phyloP scores from a whole-genome alignment of 1,140 invertebrate species.

The Calycopis cecrops region DNA sequence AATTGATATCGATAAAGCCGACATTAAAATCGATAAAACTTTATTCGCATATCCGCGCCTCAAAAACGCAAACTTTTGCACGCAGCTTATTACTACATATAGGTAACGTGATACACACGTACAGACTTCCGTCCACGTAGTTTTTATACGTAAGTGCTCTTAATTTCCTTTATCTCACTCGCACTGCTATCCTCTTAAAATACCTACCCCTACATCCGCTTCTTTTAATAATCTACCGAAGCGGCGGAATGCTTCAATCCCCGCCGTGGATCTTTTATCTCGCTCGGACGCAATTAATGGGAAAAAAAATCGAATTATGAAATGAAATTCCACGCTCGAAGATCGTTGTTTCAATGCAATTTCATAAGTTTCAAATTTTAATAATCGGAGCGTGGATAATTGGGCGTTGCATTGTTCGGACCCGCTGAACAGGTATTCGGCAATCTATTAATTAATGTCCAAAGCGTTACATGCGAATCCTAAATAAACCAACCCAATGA shows the following conservation, averaged over 20 bases:
- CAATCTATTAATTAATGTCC: constrained; percentile 56
- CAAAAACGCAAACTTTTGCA: constrained; percentile 45
- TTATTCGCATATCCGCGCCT: constrained; percentile 2
- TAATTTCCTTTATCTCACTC: constrained; percentile 73
- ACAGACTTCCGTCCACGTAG: constrained; percentile 59
- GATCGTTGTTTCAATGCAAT: constrained; percentile 35
- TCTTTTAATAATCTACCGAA: constrained; percentile 73
- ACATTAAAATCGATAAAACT: background rate
- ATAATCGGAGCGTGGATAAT: constrained; percentile 66
- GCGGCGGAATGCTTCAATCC: constrained; percentile 63
- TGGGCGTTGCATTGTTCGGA: constrained; percentile 60
- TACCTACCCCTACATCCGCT: constrained; percentile 73
- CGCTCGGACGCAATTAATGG: constrained; percentile 63
- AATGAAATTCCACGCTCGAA: constrained; percentile 50
- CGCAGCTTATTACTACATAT: constrained; percentile 48
- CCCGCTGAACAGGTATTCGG: constrained; percentile 60
- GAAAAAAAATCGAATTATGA: constrained; percentile 54
- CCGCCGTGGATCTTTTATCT: constrained; percentile 65
- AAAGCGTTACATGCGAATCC: constrained; percentile 41
- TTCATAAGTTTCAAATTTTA: constrained; percentile 69
- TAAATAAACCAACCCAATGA: constrained; percentile 56
- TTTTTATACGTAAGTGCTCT: constrained; percentile 61
- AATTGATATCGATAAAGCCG: background rate
- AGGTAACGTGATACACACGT: constrained; percentile 50
- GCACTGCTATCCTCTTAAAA: constrained; percentile 69